Evolutionary conservation across 2,888 invertebrate genomes (phyloP), one percentile per base, ranked within the genome.

Genomic region (Scaptomyza caliginosa): DNA sequence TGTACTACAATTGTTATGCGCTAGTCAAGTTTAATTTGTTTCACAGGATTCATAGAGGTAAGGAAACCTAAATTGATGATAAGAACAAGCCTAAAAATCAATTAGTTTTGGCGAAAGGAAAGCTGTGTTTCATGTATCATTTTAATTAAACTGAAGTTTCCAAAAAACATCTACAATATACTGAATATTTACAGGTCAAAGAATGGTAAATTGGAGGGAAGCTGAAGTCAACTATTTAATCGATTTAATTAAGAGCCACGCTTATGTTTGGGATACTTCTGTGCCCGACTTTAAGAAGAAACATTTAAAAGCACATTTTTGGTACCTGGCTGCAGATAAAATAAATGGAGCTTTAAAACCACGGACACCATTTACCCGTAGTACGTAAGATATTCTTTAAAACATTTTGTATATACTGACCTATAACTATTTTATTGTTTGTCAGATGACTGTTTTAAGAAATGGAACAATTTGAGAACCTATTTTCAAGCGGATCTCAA

Each of bases 401-500:
- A 10, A 13, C 2, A 19, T 39, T 34, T 11, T 11, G 4, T 45
- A 3, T 28, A 4, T 17, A 7, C 7, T 17, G 1, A 19, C n/a
- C 13, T n/a, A 7, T 32, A 2, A 51, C 8, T 6, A 1, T 24
- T n/a, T 2, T 36, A 0, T 8, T 40, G 4, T 17, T 24, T 42
- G 2, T 1, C 11, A 67, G 67, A 50, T 17, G 67, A 67, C 46
- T 67, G 68, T 21, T 68, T 55, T 10, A 68, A 63, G 16, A 67
- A 67, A 21, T 67, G 67, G 67, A 62, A 55, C 50, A 68, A 68
- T 46, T 40, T 67, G 7, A 54, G 68, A 11, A 62, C 67, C 7
- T 67, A 67, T 62, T 67, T 51, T 4, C 43, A 46, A 30, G 52
- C 68, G 0, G 67, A 68, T 32, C 43, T 49, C 3, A 67, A 62